Percentiles rank a stretch among this genome's conserved stretches.
phyloP scores from a whole-genome alignment of 2,888 invertebrate species.

The Hypselothyrea guttata region DNA sequence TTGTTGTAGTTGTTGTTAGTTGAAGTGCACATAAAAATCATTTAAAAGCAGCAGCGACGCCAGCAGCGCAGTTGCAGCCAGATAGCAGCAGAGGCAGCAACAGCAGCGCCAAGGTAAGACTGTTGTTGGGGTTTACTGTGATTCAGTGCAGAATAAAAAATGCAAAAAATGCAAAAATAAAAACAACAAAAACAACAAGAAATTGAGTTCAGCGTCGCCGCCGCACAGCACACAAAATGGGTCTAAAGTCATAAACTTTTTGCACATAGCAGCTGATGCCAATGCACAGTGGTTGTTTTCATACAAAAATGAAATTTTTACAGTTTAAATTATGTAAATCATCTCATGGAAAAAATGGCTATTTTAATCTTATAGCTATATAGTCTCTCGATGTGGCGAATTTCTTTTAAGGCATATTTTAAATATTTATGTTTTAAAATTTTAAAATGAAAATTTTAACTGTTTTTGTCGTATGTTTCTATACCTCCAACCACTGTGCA shows the following conservation, averaged over 20 bases:
- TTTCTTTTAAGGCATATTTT: no score
- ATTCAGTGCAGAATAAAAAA: slow-evolving; percentile 43
- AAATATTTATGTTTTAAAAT: no score
- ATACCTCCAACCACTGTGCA: slow-evolving; percentile 14
- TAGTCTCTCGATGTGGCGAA: no score
- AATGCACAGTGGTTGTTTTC: slow-evolving; percentile 45
- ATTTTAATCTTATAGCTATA: no score
- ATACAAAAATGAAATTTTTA: no score
- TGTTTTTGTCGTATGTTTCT: slow-evolving; percentile 6
- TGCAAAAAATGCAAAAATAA: slow-evolving; percentile 1
- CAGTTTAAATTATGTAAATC: no score
- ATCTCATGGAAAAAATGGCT: no score
- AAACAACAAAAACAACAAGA: slow-evolving; percentile 22
- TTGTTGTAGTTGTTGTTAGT: slow-evolving; percentile 20
- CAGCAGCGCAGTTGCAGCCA: slow-evolving; percentile 7
- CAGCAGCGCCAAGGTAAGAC: slow-evolving; percentile 51
- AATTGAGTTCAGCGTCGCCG: slow-evolving; percentile 65
- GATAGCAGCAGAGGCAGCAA: slow-evolving; percentile 18
- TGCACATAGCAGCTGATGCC: slow-evolving; percentile 72
- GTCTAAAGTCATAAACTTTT: slow-evolving; percentile 79
- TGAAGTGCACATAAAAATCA: slow-evolving; percentile 76
- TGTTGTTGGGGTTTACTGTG: slow-evolving; percentile 36
- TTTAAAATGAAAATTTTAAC: no score
- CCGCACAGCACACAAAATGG: slow-evolving; percentile 67
- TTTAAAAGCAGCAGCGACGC: slow-evolving; percentile 59